Evolutionary conservation across 2,113 vertebrate species (phyloP), one percentile per base, ranked within the genome.

Genomic region (Hippocampus comes): DNA sequence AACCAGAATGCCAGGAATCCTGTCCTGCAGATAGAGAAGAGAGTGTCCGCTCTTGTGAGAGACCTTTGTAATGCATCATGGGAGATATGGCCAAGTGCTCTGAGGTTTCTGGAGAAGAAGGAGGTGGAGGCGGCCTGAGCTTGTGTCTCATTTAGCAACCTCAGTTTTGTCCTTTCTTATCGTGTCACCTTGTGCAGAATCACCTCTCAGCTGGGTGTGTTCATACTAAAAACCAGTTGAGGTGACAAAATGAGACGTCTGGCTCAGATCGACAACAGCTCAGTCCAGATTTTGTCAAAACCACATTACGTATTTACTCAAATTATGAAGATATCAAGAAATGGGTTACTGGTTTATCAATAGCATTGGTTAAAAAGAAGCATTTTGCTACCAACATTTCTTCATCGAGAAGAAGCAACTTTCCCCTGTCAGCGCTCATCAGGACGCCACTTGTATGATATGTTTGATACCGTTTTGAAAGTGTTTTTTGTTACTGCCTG

Each of bases 21-120:
- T 18, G 63, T 75, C 73, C 77, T 74, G 63, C 46, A 42, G 81
- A 87, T 85, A 77, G 67, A 68, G 17, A 42, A 48, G 79, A 79
- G 78, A 67, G 60, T 43, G 51, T 15, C 18, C 18, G 1, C 69
- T 71, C 57, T 56, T 73, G 51, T 75, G 55, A 70, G 76, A 66
- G 70, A 78, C 59, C 49, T 72, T 80, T 71, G 71, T 72, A 46
- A 55, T 89, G 80, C 68, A 79, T 66, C 73, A 55, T 74, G 68
- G 73, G 71, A 82, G 77, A 82, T 85, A 79, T 21, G 49, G 27
- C 70, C 42, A 42, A 78, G 73, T 65, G 67, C 63, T 73, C 63
- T 68, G 42, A 74, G 57, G 72, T 68, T 79, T 75, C 71, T 75
- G 69, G 46, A 82, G 78, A 70, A 73, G 41, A 68, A 46, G 64